Evolutionary conservation across 1,140 invertebrate genomes (phyloP), one percentile per base, ranked within the genome.

Genomic region (Polypedilum vanderplanki): DNA sequence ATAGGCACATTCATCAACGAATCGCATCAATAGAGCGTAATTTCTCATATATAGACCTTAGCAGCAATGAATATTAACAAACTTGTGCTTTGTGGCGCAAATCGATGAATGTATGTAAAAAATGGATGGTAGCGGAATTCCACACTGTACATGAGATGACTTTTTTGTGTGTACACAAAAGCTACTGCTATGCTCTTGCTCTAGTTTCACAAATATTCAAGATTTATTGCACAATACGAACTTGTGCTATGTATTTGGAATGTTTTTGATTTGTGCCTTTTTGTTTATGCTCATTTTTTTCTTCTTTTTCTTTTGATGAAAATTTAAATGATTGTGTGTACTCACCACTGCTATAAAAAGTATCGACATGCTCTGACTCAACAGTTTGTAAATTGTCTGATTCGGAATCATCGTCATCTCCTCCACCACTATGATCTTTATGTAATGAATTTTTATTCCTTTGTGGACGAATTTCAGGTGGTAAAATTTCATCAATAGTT

Each of bases 361-460:
- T 81, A 76, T 84, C 80, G 41, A 85, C 86, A 77, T 87, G 87
- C 79, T 89, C 87, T 10, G 86, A 88, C 79, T 90, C 88, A 7
- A 88, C 88, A 76, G 86, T 88, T 81, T 89, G 87, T 79, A 90
- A 80, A 73, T 82, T 84, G 74, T 85, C 83, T n/a, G 80, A 79
- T 40, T 83, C 81, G 79, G 82, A 77, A 78, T 83, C 82, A 73
- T 79, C 77, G 18, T 78, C 77, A 10, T 73, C 74, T 33, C 24
- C 24, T 33, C 24, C 24, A 5, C 24, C 5, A 33, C 24, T 33
- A 77, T 78, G n/a, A 65, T 77, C 76, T 57, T 57, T 57, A n/a
- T 57, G 46, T 40, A 12, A n/a, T 40, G 40, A 40, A 74, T 40
- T 10, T 2, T 74, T 40, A 33, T 74, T 40, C 40, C n/a, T 3